These are phyloP conservation scores for Rhagium mordax DNA, from an alignment of 2,888 invertebrate genomes.

Conservation along the genomic window DNA sequence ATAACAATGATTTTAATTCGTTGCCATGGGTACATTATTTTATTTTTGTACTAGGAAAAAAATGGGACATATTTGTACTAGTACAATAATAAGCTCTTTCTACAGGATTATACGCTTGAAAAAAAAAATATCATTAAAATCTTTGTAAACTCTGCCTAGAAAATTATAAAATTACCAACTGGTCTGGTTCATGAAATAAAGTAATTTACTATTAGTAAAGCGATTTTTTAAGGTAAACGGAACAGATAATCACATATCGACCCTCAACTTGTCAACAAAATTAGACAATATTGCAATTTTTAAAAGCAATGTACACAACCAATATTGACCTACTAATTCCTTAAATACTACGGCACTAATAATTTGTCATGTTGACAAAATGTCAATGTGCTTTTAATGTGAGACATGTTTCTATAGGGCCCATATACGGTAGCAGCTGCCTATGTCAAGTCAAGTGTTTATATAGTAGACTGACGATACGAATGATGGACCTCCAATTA, in stretches of 20 bases:
- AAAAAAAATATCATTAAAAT: no score
- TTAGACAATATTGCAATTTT: constrained; percentile 42
- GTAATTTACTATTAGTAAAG: neutral
- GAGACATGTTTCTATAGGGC: constrained; percentile 33
- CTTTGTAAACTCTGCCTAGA: no score
- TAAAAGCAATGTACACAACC: constrained; percentile 38
- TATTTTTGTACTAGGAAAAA: no score
- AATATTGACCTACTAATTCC: constrained; percentile 54
- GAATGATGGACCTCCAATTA: constrained; percentile 58
- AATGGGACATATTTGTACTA: no score
- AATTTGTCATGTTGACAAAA: constrained; percentile 56
- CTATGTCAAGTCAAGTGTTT: constrained; percentile 54
- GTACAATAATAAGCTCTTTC: no score
- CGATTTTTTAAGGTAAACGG: neutral
- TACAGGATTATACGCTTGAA: no score
- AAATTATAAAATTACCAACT: no score
- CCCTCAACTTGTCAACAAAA: constrained; percentile 22
- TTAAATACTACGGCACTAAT: constrained; percentile 50
- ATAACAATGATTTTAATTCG: no score
- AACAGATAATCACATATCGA: neutral
- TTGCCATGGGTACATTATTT: no score
- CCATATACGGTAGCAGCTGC: constrained; percentile 55
- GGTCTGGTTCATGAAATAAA: no score
- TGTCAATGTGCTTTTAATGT: constrained; percentile 53
- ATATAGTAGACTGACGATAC: constrained; percentile 48